These are phyloP conservation scores for Vespertilio murinus DNA, from an alignment of 2,797 vertebrate genomes.

Conservation along the genomic window DNA sequence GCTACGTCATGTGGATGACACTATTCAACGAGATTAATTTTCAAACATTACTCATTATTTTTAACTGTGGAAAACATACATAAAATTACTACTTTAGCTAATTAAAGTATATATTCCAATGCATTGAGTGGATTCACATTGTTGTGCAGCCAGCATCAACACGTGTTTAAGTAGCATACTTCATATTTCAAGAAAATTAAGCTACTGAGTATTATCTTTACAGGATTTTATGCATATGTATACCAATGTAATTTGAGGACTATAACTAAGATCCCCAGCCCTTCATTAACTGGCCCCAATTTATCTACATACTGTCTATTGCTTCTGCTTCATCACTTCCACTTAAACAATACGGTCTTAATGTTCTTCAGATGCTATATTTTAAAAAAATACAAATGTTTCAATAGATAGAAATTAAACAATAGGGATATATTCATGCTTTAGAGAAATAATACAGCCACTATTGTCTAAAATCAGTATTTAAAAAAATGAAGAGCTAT, in stretches of 20 bases:
- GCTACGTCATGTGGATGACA: not conserved
- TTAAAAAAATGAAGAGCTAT: not conserved
- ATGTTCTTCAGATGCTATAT: not conserved
- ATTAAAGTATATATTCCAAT: not conserved
- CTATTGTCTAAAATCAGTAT: not conserved
- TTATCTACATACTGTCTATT: not conserved
- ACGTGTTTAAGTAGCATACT: not conserved
- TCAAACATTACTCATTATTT: not conserved
- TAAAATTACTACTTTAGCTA: not conserved
- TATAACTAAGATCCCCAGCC: not conserved
- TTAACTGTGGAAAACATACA: not conserved
- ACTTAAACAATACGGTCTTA: not conserved
- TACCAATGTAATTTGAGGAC: not conserved
- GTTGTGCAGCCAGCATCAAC: rapidly evolving
- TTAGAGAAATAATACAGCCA: not conserved
- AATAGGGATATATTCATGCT: not conserved
- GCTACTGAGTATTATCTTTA: not conserved
- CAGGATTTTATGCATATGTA: not conserved
- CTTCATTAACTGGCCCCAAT: not conserved
- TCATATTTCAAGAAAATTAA: not conserved
- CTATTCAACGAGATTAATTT: not conserved
- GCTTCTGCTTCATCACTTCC: not conserved
- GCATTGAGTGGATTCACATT: not conserved
- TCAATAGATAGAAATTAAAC: not conserved
- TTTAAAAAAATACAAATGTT: not conserved